Conservation (phyloP, 2,888 invertebrate genomes). For the Cheilosia pagana region DNA sequence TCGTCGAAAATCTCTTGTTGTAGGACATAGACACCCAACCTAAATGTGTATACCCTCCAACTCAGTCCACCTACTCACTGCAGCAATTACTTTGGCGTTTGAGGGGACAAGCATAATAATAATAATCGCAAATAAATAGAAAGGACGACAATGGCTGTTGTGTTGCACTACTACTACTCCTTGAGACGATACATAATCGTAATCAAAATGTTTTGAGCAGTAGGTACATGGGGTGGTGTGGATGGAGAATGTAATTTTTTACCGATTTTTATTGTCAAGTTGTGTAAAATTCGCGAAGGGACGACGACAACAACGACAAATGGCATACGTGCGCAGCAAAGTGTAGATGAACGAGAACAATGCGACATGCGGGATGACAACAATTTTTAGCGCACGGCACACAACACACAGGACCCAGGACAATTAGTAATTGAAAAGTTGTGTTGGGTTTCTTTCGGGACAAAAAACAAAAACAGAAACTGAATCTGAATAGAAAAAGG, state of each 20-base stretch:
- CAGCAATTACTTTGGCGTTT: slow-evolving; percentile 75
- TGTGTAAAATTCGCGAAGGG: slow-evolving; percentile 60
- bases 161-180: background rate
- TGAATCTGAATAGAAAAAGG: slow-evolving; percentile 36
- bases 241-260: slow-evolving; percentile 56
- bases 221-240: background rate
- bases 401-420: slow-evolving; percentile 45
- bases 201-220: slow-evolving; percentile 50
- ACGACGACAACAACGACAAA: too few species aligned
- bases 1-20: slow-evolving; percentile 49
- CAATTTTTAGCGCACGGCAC: slow-evolving; percentile 21
- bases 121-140: slow-evolving; percentile 74
- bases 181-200: slow-evolving; percentile 62
- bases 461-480: slow-evolving; percentile 13
- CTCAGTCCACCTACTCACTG: slow-evolving; percentile 28
- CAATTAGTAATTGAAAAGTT: slow-evolving; percentile 75
- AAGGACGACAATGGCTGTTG: slow-evolving; percentile 19
- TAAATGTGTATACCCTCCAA: slow-evolving; percentile 5
- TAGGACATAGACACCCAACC: slow-evolving; percentile 38
- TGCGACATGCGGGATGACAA: slow-evolving; percentile 52
- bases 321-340: slow-evolving; percentile 70
- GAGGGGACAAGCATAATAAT: slow-evolving; percentile 73
- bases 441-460: slow-evolving; percentile 50
- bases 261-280: slow-evolving; percentile 64
- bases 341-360: slow-evolving; percentile 65